Base-by-base conservation (phyloP, 2,888 invertebrate species). In the Xestobium rufovillosum region DNA sequence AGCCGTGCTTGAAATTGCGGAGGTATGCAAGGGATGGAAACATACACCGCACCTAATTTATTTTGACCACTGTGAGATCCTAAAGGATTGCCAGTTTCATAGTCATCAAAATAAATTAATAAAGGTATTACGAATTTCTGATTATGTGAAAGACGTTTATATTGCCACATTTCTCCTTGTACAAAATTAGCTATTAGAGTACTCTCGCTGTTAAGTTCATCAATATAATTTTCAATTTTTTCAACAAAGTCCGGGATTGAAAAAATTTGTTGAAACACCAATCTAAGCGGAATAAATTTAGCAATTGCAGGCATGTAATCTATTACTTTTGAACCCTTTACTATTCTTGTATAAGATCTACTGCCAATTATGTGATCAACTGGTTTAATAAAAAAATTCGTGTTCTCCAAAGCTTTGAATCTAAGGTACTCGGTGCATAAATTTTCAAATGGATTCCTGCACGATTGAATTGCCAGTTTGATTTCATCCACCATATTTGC, bases 1-100 rank as follows among this genome's bases (percentile, higher is more conserved):
- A 51, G 38, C 29, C 39, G 36, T 15, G 38, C 41, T 14, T 37
- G 14, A 28, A 39, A 42, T 17, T 51, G 32, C 10, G 45, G 51
- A 10, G 53, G 53, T 26, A 55, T 28, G 31, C 38, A 37, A 10
- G 42, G 33, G 23, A 52, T 39, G 14, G 45, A 32, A 11, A 43
- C 39, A 45, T 55, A 55, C 14, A 53, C 44, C 31, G 38, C 49
- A 16, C 52, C 52, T 29, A 52, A 35, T 39, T 54, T 55, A 29
- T 52, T 39, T 9, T 34, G 30, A 8, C 49, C 53, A 4, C 49
- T 42, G 37, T 51, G 53, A 30, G 46, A 49, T 4, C 51, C 51
- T 19, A 53, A 27, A 10, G 54, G 47, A 41, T 55, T 52, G 15
- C 50, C 48, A 8, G 41, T 34, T 44, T 55, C 51, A 36, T 49